phyloP scores from a whole-genome alignment of 2,888 invertebrate genomes.

The Cheilosia vernalis region DNA sequence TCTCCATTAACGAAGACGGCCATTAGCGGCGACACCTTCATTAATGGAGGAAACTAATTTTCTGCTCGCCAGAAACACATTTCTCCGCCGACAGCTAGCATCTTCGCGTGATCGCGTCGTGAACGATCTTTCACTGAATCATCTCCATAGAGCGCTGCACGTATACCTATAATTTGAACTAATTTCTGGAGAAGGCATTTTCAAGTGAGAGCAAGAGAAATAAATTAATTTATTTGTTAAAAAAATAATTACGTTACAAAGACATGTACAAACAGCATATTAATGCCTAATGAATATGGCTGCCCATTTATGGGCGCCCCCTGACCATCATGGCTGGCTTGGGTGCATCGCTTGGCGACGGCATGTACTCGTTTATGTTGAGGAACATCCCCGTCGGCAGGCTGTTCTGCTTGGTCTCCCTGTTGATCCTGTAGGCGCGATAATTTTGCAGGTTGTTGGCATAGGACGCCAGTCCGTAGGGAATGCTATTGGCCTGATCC shows the following conservation, averaged over 20 bases:
- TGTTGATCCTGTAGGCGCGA: conserved; percentile 80
- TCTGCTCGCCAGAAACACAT: background rate
- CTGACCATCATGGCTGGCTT: conserved; percentile 68
- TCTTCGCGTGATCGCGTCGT: conserved; percentile 4
- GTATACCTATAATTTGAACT: conserved; percentile 1
- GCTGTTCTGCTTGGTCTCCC: conserved; percentile 79
- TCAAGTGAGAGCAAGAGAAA: conserved; percentile 25
- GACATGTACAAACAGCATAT: conserved; percentile 15
- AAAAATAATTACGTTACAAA: conserved; percentile 21
- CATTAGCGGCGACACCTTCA: conserved; percentile 42
- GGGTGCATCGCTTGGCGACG: conserved; percentile 76
- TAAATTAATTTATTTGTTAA: conserved; percentile 63
- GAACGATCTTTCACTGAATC: conserved; percentile 55
- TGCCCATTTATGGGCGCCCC: conserved; percentile 52
- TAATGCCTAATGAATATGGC: conserved; percentile 12
- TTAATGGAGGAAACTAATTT: conserved; percentile 51
- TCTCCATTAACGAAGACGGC: conserved; percentile 10
- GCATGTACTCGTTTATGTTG: conserved; percentile 82
- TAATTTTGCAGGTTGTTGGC: conserved; percentile 76
- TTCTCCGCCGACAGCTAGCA: background rate
- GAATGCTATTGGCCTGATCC: conserved; percentile 71
- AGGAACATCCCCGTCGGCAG: conserved; percentile 77
- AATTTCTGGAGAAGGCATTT: conserved; percentile 24
- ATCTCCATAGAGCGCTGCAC: conserved; percentile 13
- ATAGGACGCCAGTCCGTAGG: conserved; percentile 79